Percentiles rank a stretch among this genome's conserved stretches.
Evolutionary conservation across 23 tunicate species (phyloP).

Genomic region (Corella eumyota): DNA sequence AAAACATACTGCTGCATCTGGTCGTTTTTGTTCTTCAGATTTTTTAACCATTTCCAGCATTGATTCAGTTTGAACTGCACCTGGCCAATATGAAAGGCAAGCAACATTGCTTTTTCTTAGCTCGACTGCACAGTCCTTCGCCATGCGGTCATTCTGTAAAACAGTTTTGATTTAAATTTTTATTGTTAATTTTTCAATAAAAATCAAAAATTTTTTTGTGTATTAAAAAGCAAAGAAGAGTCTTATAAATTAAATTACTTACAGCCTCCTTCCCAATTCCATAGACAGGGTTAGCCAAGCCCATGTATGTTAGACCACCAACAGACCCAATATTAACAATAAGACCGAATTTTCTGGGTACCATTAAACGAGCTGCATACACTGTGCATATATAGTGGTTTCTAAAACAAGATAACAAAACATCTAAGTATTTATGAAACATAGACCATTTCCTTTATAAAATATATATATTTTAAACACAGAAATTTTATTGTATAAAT

Average conservation of each 20-base stretch:
- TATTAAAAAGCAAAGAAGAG: background rate
- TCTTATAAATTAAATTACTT: too few relatives aligned
- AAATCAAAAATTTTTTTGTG: background rate
- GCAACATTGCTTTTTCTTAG: slow-evolving; percentile 43
- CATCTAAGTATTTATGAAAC: too few relatives aligned
- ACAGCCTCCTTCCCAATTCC: slow-evolving; percentile 68
- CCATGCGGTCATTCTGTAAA: slow-evolving; percentile 77
- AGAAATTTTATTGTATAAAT: too few relatives aligned
- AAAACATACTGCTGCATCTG: slow-evolving; percentile 1
- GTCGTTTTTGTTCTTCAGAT: background rate
- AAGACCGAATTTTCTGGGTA: slow-evolving; percentile 35
- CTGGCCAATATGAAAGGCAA: slow-evolving; percentile 72
- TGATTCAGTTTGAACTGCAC: slow-evolving; percentile 58
- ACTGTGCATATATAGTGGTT: slow-evolving; percentile 42
- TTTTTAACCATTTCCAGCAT: slow-evolving; percentile 3
- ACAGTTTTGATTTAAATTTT: too few relatives aligned
- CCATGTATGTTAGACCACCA: slow-evolving; percentile 56
- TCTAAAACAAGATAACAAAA: slow-evolving; percentile 7
- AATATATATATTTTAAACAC: too few relatives aligned
- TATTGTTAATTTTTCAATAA: background rate
- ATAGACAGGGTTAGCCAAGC: slow-evolving; percentile 26
- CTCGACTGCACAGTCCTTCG: slow-evolving; percentile 61
- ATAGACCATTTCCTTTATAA: too few relatives aligned
- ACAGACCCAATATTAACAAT: slow-evolving; percentile 46
- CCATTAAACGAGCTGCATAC: slow-evolving; percentile 40